A percentile compares a stretch with the other conserved stretches of the same genome.
phyloP scores from a whole-genome alignment of 2,113 vertebrate genomes.

The Sebastes schlegelii region DNA sequence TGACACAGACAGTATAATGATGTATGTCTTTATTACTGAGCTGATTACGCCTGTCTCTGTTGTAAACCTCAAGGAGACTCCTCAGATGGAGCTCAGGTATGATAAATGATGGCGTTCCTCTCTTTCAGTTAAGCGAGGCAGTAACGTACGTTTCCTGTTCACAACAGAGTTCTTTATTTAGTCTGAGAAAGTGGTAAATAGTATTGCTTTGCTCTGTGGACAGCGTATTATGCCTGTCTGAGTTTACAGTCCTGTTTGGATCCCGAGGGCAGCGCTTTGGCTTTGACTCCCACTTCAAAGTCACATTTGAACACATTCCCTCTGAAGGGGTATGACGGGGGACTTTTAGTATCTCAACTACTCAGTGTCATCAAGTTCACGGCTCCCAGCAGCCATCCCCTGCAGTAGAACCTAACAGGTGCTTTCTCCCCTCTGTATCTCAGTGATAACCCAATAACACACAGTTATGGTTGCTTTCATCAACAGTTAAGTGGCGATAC shows the following conservation, averaged over 20 bases:
- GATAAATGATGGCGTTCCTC: constrained; percentile 32
- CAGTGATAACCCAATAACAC: constrained; percentile 52
- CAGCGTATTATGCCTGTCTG: neutral
- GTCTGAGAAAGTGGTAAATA: constrained; percentile 13
- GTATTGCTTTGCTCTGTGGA: constrained; percentile 34
- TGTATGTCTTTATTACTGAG: constrained; percentile 60
- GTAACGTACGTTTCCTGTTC: constrained; percentile 18
- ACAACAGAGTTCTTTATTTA: constrained; percentile 15
- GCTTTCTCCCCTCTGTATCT: neutral
- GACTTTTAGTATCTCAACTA: constrained; percentile 51
- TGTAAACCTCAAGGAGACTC: constrained; percentile 57
- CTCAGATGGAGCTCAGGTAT: constrained; percentile 28
- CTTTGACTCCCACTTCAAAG: constrained; percentile 61
- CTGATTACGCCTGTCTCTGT: constrained; percentile 40
- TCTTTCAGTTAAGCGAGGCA: constrained; percentile 21
- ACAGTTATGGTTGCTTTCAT: constrained; percentile 61
- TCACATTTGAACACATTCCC: constrained; percentile 51
- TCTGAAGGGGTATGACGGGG: constrained; percentile 22
- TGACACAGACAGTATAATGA: constrained; percentile 53
- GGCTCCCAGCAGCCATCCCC: constrained; percentile 27
- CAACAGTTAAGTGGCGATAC: constrained; percentile 40
- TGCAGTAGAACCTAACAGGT: constrained; percentile 48
- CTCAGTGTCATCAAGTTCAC: constrained; percentile 55
- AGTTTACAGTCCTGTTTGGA: constrained; percentile 21
- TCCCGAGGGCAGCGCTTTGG: constrained; percentile 30